Base-by-base conservation (phyloP, 2,797 vertebrate genomes). In the Sebastiscus tertius region DNA sequence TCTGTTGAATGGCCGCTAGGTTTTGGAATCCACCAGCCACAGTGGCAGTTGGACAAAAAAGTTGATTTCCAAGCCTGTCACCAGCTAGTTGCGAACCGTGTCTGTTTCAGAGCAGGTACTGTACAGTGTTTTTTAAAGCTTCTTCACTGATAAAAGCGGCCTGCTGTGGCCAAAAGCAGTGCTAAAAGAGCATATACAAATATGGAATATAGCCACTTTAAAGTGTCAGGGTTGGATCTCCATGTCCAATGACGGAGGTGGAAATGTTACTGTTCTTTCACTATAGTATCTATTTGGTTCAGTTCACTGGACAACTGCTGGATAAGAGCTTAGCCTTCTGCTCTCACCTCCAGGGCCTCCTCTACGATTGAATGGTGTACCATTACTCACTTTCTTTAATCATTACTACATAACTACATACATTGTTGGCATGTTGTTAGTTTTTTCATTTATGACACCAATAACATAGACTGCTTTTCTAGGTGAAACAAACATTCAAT, bases 291-390 rank as follows among this genome's bases (percentile, higher is more conserved):
- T 73, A 64, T 72, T 58, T 61, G n/a, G 20, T 79, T 64, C 6
- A 60, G 22, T 34, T 69, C 65, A 29, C 11, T 39, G 36, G 36
- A 39, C 36, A 26, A 66, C 62, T 69, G 54, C 72, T 77, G 78
- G 58, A 75, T 62, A 70, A 75, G 2, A 66, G 33, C 61, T 39
- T 39, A 39, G 36, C 36, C 36, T 39, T 39, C 36, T 39, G 36
- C 7, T 61, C 16, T 59, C 1, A 2, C n/a, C 36, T 63, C n/a
- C 27, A 20, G 31, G 49, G 42, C 14, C 33, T 54, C 54, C 66
- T 39, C 29, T 13, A 3, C 18, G 49, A 60, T 5, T 77, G n/a
- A 79, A 46, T 22, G 22, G 65, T 75, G 27, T 31, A 55, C 42
- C 11, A 42, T 58, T 67, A 39, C 36, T 39, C 36, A 39, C 36